phyloP scores from a whole-genome alignment of 2,113 vertebrate genomes.

The Sturnus vulgaris region DNA sequence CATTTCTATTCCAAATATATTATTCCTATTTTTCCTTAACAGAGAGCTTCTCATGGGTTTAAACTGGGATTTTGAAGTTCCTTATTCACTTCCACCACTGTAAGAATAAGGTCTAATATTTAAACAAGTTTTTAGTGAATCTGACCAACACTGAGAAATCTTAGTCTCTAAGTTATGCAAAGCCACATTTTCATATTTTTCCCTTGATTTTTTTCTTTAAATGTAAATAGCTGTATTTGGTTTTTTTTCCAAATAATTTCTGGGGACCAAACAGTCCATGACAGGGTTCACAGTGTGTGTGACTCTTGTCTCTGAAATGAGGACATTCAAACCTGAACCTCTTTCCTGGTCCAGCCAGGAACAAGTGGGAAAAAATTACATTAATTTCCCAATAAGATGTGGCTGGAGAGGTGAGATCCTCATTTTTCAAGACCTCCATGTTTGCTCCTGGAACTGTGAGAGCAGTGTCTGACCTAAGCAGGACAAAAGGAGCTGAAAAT shows the following conservation, averaged over 20 bases:
- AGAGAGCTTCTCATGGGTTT: slow-evolving; percentile 1
- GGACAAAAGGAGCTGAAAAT: background rate
- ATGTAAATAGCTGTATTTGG: background rate
- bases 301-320: background rate
- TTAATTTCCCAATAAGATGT: background rate
- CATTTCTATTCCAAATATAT: background rate
- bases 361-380: background rate
- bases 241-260: background rate
- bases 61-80: background rate
- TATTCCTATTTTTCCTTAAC: background rate
- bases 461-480: background rate
- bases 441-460: background rate
- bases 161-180: background rate
- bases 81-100: background rate
- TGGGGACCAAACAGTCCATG: background rate
- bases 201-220: background rate
- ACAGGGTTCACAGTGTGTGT: background rate
- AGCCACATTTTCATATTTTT: background rate
- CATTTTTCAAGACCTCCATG: background rate
- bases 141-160: background rate
- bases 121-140: background rate
- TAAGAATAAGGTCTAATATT: background rate
- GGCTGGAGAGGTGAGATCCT: background rate
- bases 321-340: background rate
- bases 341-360: background rate